Percentiles rank a stretch among this genome's conserved stretches.
phyloP scores from a whole-genome alignment of 2,888 invertebrate species.

The Drosophila borealis region DNA sequence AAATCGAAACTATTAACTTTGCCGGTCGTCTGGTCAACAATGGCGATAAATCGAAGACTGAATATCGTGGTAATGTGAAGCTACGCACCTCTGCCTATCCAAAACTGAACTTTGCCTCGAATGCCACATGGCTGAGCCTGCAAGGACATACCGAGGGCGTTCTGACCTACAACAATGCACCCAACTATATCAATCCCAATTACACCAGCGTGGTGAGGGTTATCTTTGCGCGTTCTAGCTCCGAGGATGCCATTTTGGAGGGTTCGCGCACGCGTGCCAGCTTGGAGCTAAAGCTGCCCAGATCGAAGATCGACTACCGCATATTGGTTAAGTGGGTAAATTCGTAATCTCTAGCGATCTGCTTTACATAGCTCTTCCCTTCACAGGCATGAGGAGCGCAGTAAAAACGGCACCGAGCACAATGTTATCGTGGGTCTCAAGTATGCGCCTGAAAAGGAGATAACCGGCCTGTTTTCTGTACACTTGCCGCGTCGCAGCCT shows the following conservation, averaged over 20 bases:
- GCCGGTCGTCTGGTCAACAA: constrained; percentile 86
- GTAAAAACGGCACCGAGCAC: constrained; percentile 86
- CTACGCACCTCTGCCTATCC: constrained; percentile 92
- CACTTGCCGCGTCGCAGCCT: constrained; percentile 89
- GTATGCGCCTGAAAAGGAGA: constrained; percentile 88
- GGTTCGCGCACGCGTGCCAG: constrained; percentile 86
- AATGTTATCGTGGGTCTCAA: constrained; percentile 86
- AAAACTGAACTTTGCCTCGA: constrained; percentile 89
- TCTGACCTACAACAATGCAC: constrained; percentile 89
- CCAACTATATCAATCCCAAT: constrained; percentile 86
- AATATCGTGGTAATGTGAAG: constrained; percentile 87
- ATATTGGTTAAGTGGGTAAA: constrained; percentile 85
- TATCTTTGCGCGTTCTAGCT: constrained; percentile 87
- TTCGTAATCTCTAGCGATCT: not conserved
- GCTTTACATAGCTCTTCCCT: not conserved
- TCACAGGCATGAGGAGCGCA: constrained; percentile 83
- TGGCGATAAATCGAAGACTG: constrained; percentile 81
- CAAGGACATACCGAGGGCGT: constrained; percentile 90
- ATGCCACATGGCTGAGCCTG: constrained; percentile 88
- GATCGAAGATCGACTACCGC: constrained; percentile 89
- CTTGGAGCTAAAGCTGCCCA: constrained; percentile 88
- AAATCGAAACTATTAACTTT: constrained; percentile 85
- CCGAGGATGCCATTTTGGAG: constrained; percentile 86
- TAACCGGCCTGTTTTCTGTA: constrained; percentile 86
- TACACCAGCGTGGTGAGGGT: constrained; percentile 88